phyloP scores from a whole-genome alignment of 2,113 vertebrate species.

The Dicentrarchus labrax region DNA sequence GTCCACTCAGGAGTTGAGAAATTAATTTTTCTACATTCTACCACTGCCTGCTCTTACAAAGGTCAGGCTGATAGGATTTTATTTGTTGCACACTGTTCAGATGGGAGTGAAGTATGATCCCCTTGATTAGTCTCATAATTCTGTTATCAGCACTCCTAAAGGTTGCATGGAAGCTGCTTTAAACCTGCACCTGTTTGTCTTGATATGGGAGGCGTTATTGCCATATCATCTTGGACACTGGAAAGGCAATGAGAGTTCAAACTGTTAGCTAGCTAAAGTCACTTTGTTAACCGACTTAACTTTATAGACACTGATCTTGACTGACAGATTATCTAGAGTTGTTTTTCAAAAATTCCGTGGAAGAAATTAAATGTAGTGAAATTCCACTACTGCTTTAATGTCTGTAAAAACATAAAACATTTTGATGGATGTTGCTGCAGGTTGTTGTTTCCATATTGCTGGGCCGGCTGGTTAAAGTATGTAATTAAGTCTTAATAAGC shows the following conservation, averaged over 20 bases:
- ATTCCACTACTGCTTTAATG: neutral
- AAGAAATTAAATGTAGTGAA: neutral
- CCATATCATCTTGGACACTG: neutral
- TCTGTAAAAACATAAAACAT: neutral
- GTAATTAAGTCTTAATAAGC: neutral
- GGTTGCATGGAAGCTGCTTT: constrained; percentile 61
- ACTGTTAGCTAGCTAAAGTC: neutral
- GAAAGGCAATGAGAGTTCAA: neutral
- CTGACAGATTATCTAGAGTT: no score
- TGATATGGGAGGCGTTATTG: constrained; percentile 14
- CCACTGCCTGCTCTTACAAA: constrained; percentile 57
- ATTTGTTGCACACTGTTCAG: constrained; percentile 69
- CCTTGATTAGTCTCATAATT: constrained; percentile 70
- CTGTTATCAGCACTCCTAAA: constrained; percentile 67
- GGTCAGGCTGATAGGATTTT: constrained; percentile 69
- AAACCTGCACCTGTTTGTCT: constrained; percentile 60
- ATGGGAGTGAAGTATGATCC: constrained; percentile 63
- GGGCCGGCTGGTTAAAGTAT: neutral
- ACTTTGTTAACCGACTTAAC: neutral
- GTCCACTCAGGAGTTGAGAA: constrained; percentile 57
- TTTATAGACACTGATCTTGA: neutral
- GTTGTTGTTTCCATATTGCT: neutral
- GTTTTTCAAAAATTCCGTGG: no score
- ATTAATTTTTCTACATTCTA: constrained; percentile 52
- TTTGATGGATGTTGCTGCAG: neutral